A percentile compares a stretch with the other conserved stretches of the same genome.
Evolutionary conservation across 2,113 vertebrate genomes (phyloP).

Genomic region (Chloropsis cyanopogon): DNA sequence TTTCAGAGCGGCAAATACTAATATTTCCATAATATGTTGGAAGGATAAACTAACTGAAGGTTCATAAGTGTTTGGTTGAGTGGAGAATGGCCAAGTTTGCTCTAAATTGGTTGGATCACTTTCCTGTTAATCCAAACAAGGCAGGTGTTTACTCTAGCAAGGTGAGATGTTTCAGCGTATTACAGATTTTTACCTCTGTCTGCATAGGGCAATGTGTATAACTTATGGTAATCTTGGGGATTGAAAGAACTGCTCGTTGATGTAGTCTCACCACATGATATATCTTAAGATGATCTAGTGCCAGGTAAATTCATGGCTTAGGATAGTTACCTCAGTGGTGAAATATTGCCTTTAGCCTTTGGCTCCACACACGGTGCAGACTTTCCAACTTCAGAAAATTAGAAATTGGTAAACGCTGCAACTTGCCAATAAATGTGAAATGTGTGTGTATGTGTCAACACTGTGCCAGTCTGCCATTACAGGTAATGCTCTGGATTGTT

Average conservation of each 20-base stretch:
- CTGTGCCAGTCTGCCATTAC: not conserved
- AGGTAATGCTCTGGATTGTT: not conserved
- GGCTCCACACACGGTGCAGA: not conserved
- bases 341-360: slow-evolving; percentile 50
- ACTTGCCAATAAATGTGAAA: not conserved
- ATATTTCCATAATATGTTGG: slow-evolving; percentile 54
- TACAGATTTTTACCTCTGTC: not conserved
- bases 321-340: slow-evolving; percentile 22
- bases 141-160: slow-evolving; percentile 12
- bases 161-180: not conserved
- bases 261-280: not conserved
- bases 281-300: slow-evolving; percentile 23
- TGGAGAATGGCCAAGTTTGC: slow-evolving; percentile 25
- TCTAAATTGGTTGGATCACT: not conserved
- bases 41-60: slow-evolving; percentile 29
- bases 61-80: not conserved
- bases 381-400: slow-evolving; percentile 17
- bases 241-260: not conserved
- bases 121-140: slow-evolving; percentile 11
- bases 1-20: slow-evolving; percentile 23
- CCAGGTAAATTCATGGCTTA: slow-evolving; percentile 9
- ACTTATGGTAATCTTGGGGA: not conserved
- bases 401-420: not conserved
- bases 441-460: not conserved
- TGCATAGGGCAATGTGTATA: not conserved